A percentile compares a stretch with the other conserved stretches of the same genome.
Evolutionary conservation across 2,888 invertebrate genomes (phyloP).

Genomic region (Cotesia congregata): DNA sequence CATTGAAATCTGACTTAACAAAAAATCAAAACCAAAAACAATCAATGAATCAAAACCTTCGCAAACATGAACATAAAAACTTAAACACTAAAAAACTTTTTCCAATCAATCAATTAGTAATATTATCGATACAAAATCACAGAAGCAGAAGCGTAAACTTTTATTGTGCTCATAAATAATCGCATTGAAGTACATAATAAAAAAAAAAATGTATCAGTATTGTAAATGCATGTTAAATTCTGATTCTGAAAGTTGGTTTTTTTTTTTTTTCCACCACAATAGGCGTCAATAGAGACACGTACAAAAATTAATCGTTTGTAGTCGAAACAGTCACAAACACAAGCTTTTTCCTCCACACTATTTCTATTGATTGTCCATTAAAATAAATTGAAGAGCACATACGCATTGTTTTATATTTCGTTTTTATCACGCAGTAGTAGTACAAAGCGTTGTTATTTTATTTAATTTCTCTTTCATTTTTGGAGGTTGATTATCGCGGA

Average conservation of each 20-base stretch:
- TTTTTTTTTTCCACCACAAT: slow-evolving; percentile 2
- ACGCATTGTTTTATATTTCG: slow-evolving; percentile 22
- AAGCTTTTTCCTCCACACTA: slow-evolving; percentile 39
- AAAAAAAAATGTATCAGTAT: background rate
- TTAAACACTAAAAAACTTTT: background rate
- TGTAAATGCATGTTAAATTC: background rate
- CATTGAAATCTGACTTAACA: too few species aligned
- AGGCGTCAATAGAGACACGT: slow-evolving; percentile 9
- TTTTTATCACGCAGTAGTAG: slow-evolving; percentile 17
- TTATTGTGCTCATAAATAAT: background rate
- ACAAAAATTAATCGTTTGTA: slow-evolving; percentile 44
- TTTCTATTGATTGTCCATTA: slow-evolving; percentile 49
- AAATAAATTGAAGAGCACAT: slow-evolving; percentile 40
- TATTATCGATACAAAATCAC: background rate
- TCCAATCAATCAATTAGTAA: background rate
- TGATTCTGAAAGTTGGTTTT: background rate
- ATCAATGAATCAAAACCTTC: background rate
- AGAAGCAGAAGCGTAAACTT: background rate
- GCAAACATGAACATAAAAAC: background rate
- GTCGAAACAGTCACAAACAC: slow-evolving; percentile 44
- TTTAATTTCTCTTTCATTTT: slow-evolving; percentile 18
- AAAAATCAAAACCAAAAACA: too few species aligned
- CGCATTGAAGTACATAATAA: background rate
- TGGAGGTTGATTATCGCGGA: background rate
- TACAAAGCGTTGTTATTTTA: slow-evolving; percentile 24